phyloP scores from a whole-genome alignment of 2,888 invertebrate species.

The Drosophila meridiana region DNA sequence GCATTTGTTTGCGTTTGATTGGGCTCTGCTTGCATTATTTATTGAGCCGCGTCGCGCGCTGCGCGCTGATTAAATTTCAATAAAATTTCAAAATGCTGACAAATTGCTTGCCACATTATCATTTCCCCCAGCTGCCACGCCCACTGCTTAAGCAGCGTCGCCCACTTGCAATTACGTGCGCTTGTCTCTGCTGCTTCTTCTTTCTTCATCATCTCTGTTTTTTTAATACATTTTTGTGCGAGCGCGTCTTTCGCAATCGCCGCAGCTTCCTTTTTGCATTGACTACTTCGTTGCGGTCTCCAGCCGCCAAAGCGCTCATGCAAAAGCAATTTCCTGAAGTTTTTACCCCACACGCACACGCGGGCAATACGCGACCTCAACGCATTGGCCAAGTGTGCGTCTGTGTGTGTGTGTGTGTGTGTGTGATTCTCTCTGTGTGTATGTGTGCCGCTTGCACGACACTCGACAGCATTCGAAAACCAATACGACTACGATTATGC shows the following conservation, averaged over 20 bases:
- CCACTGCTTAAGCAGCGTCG: neutral
- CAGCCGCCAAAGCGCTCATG: conserved; percentile 67
- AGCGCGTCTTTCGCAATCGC: conserved; percentile 65
- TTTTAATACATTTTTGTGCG: conserved; percentile 34
- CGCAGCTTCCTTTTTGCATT: conserved; percentile 65
- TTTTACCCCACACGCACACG: conserved; percentile 51
- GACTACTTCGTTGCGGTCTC: conserved; percentile 49
- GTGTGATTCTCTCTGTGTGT: neutral
- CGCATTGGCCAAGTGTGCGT: conserved; percentile 56
- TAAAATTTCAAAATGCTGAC: conserved; percentile 38
- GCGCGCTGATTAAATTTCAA: conserved; percentile 58
- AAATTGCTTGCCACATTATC: conserved; percentile 48
- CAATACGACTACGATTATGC: conserved; percentile 75
- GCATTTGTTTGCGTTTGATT: conserved; percentile 48
- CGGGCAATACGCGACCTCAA: conserved; percentile 49
- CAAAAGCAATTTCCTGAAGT: conserved; percentile 81
- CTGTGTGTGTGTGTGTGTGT: neutral
- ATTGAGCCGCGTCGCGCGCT: conserved; percentile 32
- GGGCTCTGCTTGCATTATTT: conserved; percentile 50
- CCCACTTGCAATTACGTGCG: conserved; percentile 24
- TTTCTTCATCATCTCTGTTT: neutral
- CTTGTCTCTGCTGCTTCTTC: neutral
- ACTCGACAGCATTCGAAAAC: conserved; percentile 63
- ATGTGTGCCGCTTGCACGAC: conserved; percentile 38
- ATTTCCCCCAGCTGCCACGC: neutral